A percentile compares a stretch with the other conserved stretches of the same genome.
These are phyloP conservation scores for Centropus bengalensis DNA, from an alignment of 2,113 vertebrate genomes.

Conservation along the genomic window DNA sequence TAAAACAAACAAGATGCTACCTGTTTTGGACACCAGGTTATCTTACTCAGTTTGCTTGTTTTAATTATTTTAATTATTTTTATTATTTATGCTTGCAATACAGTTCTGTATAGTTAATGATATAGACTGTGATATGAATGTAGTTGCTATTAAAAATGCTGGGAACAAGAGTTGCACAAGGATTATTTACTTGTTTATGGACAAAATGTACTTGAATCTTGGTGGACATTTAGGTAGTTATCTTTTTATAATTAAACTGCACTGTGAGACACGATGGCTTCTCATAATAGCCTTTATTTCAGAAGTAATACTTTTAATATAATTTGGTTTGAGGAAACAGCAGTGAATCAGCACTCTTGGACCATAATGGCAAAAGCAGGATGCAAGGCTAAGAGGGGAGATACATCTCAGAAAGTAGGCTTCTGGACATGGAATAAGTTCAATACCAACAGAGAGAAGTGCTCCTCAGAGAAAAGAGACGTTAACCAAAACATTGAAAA, in stretches of 20 bases:
- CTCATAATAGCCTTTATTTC: slow-evolving; percentile 1
- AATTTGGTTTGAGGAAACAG: slow-evolving; percentile 35
- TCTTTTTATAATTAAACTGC: slow-evolving; percentile 3
- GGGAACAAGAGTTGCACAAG: background rate
- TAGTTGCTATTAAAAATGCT: background rate
- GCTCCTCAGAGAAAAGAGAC: background rate
- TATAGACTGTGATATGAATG: background rate
- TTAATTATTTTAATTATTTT: background rate
- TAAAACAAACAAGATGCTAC: background rate
- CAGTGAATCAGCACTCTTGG: slow-evolving; percentile 46
- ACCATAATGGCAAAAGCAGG: background rate
- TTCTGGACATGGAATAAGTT: background rate
- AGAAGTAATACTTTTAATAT: slow-evolving; percentile 37
- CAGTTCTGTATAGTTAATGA: background rate
- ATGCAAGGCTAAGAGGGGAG: background rate
- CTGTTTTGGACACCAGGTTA: background rate
- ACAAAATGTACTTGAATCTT: background rate
- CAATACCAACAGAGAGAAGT: background rate
- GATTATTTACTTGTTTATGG: background rate
- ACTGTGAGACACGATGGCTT: background rate
- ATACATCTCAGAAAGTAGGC: background rate
- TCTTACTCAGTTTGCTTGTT: background rate
- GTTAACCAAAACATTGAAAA: background rate
- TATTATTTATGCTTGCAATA: background rate
- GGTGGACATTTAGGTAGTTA: background rate